phyloP scores from a whole-genome alignment of 2,888 invertebrate species.

The Ommatoiulus sabulosus region DNA sequence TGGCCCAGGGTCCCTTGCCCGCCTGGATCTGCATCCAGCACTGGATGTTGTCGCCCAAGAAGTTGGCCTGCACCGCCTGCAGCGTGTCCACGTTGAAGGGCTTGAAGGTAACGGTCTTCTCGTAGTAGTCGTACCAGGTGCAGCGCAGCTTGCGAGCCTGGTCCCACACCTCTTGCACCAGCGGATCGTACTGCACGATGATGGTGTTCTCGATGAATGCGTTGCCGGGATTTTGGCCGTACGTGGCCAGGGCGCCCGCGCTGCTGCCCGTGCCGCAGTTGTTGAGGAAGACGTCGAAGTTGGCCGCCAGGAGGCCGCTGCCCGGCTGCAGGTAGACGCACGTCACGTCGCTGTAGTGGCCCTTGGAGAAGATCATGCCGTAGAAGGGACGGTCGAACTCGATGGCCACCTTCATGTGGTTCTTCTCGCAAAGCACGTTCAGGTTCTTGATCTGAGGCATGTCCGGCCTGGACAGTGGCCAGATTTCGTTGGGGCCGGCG shows the following conservation, averaged over 20 bases:
- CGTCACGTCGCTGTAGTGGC: constrained; percentile 88
- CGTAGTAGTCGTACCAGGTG: constrained; percentile 97
- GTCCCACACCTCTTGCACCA: constrained; percentile 85
- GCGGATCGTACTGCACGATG: constrained; percentile 90
- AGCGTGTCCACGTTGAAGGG: constrained; percentile 94
- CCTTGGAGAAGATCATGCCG: constrained; percentile 96
- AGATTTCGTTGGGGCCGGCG: constrained; percentile 66
- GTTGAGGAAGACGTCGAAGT: constrained; percentile 92
- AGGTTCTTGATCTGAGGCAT: constrained; percentile 91
- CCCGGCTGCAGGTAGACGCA: constrained; percentile 93
- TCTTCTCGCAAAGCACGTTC: constrained; percentile 91
- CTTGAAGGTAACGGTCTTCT: constrained; percentile 93
- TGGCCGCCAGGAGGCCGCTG: constrained; percentile 89
- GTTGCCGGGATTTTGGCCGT: constrained; percentile 57
- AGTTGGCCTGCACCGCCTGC: constrained; percentile 94
- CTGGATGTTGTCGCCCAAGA: constrained; percentile 93
- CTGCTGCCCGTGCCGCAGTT: constrained; percentile 95
- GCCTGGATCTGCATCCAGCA: constrained; percentile 99
- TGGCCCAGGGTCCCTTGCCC: constrained; percentile 97
- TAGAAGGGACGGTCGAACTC: constrained; percentile 95
- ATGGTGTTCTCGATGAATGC: constrained; percentile 94
- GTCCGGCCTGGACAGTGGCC: constrained; percentile 86
- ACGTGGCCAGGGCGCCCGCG: constrained; percentile 69
- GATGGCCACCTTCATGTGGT: constrained; percentile 94
- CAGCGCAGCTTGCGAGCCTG: constrained; percentile 91